Evolutionary conservation across 2,888 invertebrate genomes (phyloP).

Genomic region (Opisthograptis luteolata): DNA sequence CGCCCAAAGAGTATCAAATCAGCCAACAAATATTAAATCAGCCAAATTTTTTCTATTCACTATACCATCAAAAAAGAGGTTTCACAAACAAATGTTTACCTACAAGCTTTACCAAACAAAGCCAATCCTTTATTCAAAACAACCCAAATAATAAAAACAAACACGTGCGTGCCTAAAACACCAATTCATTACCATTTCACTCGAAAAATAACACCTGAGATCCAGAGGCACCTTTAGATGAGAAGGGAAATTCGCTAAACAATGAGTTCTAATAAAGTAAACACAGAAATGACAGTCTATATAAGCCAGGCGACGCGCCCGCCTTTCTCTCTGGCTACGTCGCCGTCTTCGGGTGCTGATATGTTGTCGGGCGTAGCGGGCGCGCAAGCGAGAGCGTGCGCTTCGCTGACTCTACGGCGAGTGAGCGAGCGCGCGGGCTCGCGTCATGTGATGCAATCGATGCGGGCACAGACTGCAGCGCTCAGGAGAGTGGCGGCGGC

Average conservation of each 20-base stretch:
- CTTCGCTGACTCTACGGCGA: slow-evolving; percentile 67
- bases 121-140: background rate
- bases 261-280: slow-evolving; percentile 12
- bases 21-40: too few species aligned
- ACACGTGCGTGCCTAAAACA: slow-evolving; percentile 1
- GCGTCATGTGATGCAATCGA: slow-evolving; percentile 80
- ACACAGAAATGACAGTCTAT: slow-evolving; percentile 53
- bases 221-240: background rate
- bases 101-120: background rate
- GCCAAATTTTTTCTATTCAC: too few species aligned
- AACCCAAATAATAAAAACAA: slow-evolving; percentile 9
- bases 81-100: background rate
- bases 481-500: slow-evolving; percentile 79
- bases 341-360: slow-evolving; percentile 53
- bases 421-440: slow-evolving; percentile 71
- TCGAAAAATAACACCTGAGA: slow-evolving; percentile 8
- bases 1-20: too few species aligned
- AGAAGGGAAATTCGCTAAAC: slow-evolving; percentile 10
- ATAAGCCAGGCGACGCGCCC: slow-evolving; percentile 85
- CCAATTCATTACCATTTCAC: slow-evolving; percentile 17
- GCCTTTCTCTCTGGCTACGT: slow-evolving; percentile 67
- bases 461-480: slow-evolving; percentile 80
- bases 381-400: slow-evolving; percentile 56
- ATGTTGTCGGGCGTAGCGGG: slow-evolving; percentile 55
- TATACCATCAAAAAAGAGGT: too few species aligned